Evolutionary conservation across 1,140 invertebrate genomes (phyloP), one percentile per base, ranked within the genome.

Genomic region (Cotesia glomerata): DNA sequence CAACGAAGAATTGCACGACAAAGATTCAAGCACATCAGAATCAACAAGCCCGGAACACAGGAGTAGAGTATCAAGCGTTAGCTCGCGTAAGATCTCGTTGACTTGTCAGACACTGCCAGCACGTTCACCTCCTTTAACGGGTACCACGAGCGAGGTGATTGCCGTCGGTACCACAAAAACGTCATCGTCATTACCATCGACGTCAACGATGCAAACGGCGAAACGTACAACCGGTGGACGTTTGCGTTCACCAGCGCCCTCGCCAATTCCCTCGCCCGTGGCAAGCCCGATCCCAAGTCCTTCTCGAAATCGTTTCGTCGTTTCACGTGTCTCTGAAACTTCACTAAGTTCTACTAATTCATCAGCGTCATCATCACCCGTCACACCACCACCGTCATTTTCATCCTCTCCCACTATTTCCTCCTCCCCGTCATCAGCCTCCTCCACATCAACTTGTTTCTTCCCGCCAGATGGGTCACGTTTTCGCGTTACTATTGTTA

Each of bases 191-290:
- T 69, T 49, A 65, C 14, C 13, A 79, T 79, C 65, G 72, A 78
- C 63, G 70, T 68, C 51, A 65, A 63, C 16, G 71, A 72, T 65
- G 11, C 70, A 45, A 78, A 74, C 84, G 79, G 87, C 85, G 75
- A 84, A 88, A 79, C 83, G 89, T 76, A 85, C 88, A 80, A 80
- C 86, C 45, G 87, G 88, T 52, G 86, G 89, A 35, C 88, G 91
- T 61, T 85, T 92, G 71, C 89, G 91, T 71, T 92, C 91, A 66
- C 92, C 92, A 56, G 90, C 90, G 63, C 91, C 92, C 32, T 91
- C 90, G 76, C 92, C 91, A 61, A 89, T 90, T 72, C 89, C 91
- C 64, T 91, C 91, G 49, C 92, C 92, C 26, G 89, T 91, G 72
- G 90, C 91, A 71, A 92, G 90, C 82, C 92, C 92, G 26, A 87